phyloP scores from a whole-genome alignment of 2,113 vertebrate genomes.

The Melanerpes formicivorus region DNA sequence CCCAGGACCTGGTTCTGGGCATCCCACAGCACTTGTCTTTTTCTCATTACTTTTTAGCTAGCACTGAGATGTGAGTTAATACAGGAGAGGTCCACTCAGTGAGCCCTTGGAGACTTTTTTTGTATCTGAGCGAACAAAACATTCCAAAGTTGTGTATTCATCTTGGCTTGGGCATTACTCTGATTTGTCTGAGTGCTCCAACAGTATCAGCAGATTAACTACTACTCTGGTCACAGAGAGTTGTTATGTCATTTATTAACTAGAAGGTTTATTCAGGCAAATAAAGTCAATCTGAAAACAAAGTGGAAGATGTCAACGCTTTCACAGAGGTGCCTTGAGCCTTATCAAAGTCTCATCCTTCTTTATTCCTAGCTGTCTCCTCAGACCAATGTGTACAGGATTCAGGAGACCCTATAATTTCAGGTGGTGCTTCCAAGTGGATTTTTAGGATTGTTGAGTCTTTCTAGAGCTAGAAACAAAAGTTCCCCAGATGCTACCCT shows the following conservation, averaged over 20 bases:
- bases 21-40: not conserved
- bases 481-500: not conserved
- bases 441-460: not conserved
- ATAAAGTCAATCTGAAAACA: not conserved
- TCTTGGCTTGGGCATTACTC: not conserved
- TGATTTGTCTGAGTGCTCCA: not conserved
- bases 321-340: not conserved
- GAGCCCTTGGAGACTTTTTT: not conserved
- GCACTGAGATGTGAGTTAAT: not conserved
- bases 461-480: not conserved
- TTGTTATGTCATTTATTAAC: constrained; percentile 25
- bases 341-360: not conserved
- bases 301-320: not conserved
- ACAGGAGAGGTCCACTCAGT: not conserved
- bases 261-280: not conserved
- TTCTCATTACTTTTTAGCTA: not conserved
- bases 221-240: not conserved
- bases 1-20: not conserved
- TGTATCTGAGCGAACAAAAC: not conserved
- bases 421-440: not conserved
- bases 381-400: not conserved
- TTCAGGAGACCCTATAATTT: not conserved
- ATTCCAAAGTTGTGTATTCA: not conserved
- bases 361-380: not conserved
- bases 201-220: not conserved